phyloP scores from a whole-genome alignment of 35 echinoderm and acorn worm species.

The Heliocidaris tuberculata region DNA sequence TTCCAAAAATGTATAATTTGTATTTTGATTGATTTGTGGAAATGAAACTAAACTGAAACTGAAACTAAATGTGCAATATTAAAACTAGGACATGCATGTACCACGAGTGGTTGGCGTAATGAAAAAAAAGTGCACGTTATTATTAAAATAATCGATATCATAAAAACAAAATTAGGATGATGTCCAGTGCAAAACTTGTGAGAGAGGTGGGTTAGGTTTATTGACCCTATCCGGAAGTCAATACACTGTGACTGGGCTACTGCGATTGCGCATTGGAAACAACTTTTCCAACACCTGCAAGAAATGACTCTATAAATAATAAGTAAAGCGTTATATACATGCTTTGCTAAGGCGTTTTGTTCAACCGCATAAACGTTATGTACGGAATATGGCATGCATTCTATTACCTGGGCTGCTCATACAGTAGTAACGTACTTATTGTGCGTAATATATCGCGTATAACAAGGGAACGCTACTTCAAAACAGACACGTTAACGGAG shows the following conservation, averaged over 20 bases:
- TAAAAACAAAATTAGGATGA: no score
- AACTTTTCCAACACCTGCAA: conserved; percentile 3
- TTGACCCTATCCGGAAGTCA: conserved; percentile 51
- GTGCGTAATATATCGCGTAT: conserved; percentile 17
- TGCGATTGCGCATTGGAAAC: conserved; percentile 44
- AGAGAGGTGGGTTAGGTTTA: background rate
- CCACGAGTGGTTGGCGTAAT: no score
- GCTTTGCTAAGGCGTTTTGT: no score
- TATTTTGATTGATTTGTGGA: no score
- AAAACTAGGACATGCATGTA: no score
- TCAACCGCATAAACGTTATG: background rate
- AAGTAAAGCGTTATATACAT: background rate
- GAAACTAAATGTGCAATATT: no score
- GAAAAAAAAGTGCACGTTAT: no score
- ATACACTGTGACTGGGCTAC: conserved; percentile 11
- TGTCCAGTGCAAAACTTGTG: no score
- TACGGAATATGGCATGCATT: background rate
- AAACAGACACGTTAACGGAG: conserved; percentile 18
- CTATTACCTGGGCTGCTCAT: background rate
- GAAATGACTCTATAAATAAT: conserved; percentile 4
- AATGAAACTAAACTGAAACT: no score
- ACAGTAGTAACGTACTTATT: background rate
- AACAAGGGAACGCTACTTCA: conserved; percentile 21
- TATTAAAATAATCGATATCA: no score
- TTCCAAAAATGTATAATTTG: no score